Evolutionary conservation across 1,140 invertebrate species (phyloP), one percentile per base, ranked within the genome.

Genomic region (Drosophila sp.): DNA sequence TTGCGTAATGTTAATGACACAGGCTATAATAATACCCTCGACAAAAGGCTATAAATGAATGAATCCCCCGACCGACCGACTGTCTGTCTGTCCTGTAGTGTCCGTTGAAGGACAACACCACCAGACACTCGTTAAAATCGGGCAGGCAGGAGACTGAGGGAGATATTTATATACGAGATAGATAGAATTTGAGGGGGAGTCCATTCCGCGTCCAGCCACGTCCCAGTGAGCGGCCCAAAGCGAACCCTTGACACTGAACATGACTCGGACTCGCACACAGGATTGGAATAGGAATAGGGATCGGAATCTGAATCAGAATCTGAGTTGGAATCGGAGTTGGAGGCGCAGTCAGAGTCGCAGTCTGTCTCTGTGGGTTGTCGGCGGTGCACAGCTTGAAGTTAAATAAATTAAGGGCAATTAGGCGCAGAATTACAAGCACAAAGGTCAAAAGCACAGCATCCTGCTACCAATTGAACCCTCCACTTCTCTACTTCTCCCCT

Each of bases 331-430:
- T 4, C 7, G 25, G 16, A 16, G 41, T 3, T 5, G 46, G 46
- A 2, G 13, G 4, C 5, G 45, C 6, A 14, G 2, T 0, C 13
- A 14, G 14, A 13, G 13, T 16, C n/a, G 4, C 14, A 8, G 34
- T 9, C 13, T 40, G 34, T 2, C 7, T 43, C 9, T 18, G 7
- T 11, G 38, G 51, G 50, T 18, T 25, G 57, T 18, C 41, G 61
- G 45, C 65, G 75, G 71, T 32, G 80, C 81, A 78, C 82, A 87
- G 82, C 78, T 82, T 89, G 82, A 89, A 87, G 83, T 79, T 82
- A 87, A 87, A 87, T 82, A 87, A 87, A 87, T 87, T 89, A 87
- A 79, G 71, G 82, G 82, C 82, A 87, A 87, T 89, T 87, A 89
- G 82, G 82, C 78, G 74, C 63, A 66, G 82, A 69, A 82, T 78